A percentile compares a stretch with the other conserved stretches of the same genome.
Evolutionary conservation across 1,140 invertebrate species (phyloP).

Genomic region (Drosophila grimshawi): DNA sequence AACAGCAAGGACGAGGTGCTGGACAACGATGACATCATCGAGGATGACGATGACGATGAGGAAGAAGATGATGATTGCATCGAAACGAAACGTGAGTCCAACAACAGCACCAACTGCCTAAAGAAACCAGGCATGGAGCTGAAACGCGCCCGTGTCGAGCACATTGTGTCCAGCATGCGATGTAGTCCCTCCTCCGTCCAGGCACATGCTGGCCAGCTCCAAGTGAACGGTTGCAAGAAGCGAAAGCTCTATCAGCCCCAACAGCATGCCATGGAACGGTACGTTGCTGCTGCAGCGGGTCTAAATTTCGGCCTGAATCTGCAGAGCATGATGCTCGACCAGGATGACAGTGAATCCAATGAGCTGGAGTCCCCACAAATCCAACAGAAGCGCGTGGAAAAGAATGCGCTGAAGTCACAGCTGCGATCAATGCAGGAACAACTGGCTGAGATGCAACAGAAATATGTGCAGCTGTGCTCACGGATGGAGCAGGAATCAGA

Average conservation of each 20-base stretch:
- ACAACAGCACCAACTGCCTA: slow-evolving; percentile 48
- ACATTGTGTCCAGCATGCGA: slow-evolving; percentile 96
- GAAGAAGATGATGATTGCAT: slow-evolving; percentile 85
- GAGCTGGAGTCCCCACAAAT: slow-evolving; percentile 89
- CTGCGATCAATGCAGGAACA: slow-evolving; percentile 94
- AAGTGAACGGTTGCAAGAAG: slow-evolving; percentile 97
- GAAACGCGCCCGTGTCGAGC: slow-evolving; percentile 96
- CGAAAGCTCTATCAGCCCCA: slow-evolving; percentile 98
- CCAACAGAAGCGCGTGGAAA: slow-evolving; percentile 92
- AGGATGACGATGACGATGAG: slow-evolving; percentile 84
- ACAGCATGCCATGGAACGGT: slow-evolving; percentile 92
- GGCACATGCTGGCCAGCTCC: slow-evolving; percentile 86
- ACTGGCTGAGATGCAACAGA: slow-evolving; percentile 95
- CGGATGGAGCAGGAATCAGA: slow-evolving; percentile 92
- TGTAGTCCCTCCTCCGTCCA: slow-evolving; percentile 89
- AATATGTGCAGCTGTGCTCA: slow-evolving; percentile 93
- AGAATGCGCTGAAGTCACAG: slow-evolving; percentile 93
- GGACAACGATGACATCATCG: slow-evolving; percentile 85
- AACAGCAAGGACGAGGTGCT: slow-evolving; percentile 88
- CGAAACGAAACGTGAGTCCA: slow-evolving; percentile 62
- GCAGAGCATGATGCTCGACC: slow-evolving; percentile 85
- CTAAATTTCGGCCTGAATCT: slow-evolving; percentile 85
- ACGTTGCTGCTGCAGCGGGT: slow-evolving; percentile 86
- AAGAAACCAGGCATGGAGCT: slow-evolving; percentile 87
- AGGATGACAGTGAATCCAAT: slow-evolving; percentile 91